phyloP scores from a whole-genome alignment of 2,888 invertebrate species.

The Sisyra terminalis region DNA sequence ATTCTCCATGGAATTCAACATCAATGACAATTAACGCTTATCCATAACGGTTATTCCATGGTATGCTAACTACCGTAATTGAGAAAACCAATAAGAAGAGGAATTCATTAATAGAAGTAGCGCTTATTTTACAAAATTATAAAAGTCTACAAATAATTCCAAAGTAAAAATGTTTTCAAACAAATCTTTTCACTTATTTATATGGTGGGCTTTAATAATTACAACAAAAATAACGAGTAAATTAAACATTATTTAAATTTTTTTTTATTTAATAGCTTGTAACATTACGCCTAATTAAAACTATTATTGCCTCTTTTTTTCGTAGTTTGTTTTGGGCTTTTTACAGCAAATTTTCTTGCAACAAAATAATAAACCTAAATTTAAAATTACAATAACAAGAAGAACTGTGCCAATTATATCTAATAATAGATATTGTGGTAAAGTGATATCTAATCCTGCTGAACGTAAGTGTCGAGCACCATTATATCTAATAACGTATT shows the following conservation, averaged over 20 bases:
- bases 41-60: too few relatives aligned
- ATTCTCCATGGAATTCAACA: too few relatives aligned
- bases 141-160: too few relatives aligned
- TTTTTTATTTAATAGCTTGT: not conserved
- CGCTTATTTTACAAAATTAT: too few relatives aligned
- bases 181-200: not conserved
- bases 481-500: conserved; percentile 8
- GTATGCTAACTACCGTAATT: too few relatives aligned
- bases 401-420: conserved; percentile 9
- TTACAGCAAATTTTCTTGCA: not conserved
- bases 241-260: too few relatives aligned
- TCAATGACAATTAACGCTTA: too few relatives aligned
- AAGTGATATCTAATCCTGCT: conserved; percentile 5
- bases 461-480: conserved; percentile 10
- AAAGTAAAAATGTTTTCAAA: too few relatives aligned
- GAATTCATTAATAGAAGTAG: too few relatives aligned
- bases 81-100: too few relatives aligned
- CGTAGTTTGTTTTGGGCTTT: not conserved
- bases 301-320: not conserved
- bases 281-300: not conserved
- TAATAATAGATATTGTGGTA: conserved; percentile 10
- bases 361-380: not conserved
- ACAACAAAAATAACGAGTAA: too few relatives aligned
- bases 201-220: not conserved
- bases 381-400: not conserved